Evolutionary conservation across 2,797 vertebrate genomes (phyloP).

Genomic region (Muraenolepis orangiensis): DNA sequence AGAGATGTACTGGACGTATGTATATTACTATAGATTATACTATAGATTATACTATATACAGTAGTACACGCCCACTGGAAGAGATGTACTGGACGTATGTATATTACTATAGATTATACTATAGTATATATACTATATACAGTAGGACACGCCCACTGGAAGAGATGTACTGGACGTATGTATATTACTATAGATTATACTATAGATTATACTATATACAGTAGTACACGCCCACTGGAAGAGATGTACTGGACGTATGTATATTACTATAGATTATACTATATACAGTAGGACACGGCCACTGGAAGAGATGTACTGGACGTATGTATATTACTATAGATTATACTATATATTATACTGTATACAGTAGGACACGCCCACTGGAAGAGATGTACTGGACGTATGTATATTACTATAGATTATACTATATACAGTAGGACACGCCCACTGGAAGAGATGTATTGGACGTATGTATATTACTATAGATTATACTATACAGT

Average conservation of each 20-base stretch:
- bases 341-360: no score
- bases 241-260: no score
- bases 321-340: no score
- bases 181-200: no score
- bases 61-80: constrained; percentile 92
- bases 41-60: constrained; percentile 1
- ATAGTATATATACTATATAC: no score
- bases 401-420: constrained; percentile 30
- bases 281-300: no score
- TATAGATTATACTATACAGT: background rate
- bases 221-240: no score
- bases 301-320: no score
- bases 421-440: constrained; percentile 67
- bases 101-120: background rate
- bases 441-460: constrained; percentile 90
- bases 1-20: constrained; percentile 82
- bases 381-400: constrained; percentile 89
- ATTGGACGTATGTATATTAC: constrained; percentile 70
- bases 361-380: constrained; percentile 81
- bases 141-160: no score
- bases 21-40: background rate
- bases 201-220: no score
- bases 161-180: no score
- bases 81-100: constrained; percentile 80
- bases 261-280: no score